Conservation (phyloP, 37 sponge, comb jelly and placozoan species). For the Mnemiopsis leidyi region DNA sequence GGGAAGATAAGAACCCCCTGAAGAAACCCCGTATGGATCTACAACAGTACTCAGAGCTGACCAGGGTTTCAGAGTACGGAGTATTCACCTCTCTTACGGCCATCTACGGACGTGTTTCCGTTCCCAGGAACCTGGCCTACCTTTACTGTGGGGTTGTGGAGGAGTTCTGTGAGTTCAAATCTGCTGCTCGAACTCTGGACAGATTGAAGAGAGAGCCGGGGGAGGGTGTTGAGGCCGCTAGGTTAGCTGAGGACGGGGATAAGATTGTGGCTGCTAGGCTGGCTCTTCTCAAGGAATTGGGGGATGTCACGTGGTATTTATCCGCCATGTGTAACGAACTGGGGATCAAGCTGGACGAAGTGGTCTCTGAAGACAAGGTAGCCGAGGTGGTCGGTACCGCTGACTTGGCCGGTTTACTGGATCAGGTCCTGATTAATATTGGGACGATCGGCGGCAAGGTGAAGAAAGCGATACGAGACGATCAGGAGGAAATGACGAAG, state of each 20-base stretch:
- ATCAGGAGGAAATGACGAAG: neutral
- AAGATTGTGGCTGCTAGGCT: neutral
- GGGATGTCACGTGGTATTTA: slow-evolving; percentile 34
- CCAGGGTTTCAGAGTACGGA: slow-evolving; percentile 23
- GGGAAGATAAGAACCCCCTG: neutral
- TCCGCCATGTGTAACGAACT: neutral
- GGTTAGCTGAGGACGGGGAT: too few species aligned
- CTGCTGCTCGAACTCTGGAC: neutral
- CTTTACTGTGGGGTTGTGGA: slow-evolving; percentile 55
- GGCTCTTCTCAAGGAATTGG: neutral
- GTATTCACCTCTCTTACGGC: neutral
- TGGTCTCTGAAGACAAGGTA: neutral
- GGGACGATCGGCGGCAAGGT: neutral
- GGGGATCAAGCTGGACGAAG: neutral
- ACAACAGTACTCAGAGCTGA: neutral
- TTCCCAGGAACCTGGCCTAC: slow-evolving; percentile 39
- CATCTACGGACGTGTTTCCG: neutral
- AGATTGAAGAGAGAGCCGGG: neutral
- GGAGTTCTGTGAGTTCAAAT: slow-evolving; percentile 48
- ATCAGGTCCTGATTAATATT: neutral
- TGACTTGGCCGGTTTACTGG: neutral
- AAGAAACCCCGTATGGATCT: neutral
- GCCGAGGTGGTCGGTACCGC: neutral
- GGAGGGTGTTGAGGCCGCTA: neutral
- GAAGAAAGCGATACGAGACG: slow-evolving; percentile 49